Conservation (phyloP, 2,113 vertebrate species). For the Cettia cetti region DNA sequence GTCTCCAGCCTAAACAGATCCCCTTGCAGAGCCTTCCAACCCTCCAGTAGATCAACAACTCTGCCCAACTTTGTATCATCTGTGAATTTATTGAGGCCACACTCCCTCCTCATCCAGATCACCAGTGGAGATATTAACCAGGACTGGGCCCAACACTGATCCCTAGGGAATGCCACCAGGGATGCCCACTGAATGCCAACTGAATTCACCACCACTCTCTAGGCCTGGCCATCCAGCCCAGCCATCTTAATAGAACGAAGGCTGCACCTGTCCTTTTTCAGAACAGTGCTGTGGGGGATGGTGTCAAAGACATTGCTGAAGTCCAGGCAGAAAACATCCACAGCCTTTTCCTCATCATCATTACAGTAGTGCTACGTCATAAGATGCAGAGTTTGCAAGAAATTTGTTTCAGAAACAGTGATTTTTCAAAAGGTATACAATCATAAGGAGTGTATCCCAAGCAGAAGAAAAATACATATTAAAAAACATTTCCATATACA, state of each 20-base stretch:
- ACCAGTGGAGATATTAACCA: background rate
- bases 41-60: background rate
- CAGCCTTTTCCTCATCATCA: background rate
- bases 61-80: no score
- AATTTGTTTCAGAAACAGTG: background rate
- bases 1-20: background rate
- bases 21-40: background rate
- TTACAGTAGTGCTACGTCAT: background rate
- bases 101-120: background rate
- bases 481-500: background rate
- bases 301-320: background rate
- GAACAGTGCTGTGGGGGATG: fast-evolving
- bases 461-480: fast-evolving
- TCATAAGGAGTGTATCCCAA: background rate
- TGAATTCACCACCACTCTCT: background rate
- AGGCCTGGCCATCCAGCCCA: fast-evolving
- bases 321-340: background rate
- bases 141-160: background rate
- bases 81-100: background rate
- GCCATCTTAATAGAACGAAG: background rate
- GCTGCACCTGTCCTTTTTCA: no score
- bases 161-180: background rate
- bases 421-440: background rate
- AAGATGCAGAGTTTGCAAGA: background rate
- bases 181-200: background rate